These are phyloP conservation scores for Cosmorhoe ocellata DNA, from an alignment of 2,888 invertebrate species.

Conservation along the genomic window DNA sequence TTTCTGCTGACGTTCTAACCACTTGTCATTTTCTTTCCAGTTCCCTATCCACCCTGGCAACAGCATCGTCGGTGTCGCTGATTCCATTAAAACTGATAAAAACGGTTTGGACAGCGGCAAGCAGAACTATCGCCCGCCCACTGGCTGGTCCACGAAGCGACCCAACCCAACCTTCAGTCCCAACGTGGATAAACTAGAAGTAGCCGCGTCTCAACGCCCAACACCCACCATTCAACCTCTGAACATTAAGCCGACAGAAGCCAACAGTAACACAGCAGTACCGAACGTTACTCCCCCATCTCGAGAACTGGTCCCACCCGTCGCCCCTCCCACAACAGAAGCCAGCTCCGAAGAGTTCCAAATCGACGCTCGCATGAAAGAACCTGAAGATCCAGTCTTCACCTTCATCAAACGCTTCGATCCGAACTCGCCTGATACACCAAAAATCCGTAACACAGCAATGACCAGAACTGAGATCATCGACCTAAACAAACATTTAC, in stretches of 20 bases:
- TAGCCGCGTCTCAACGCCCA: conserved; percentile 54
- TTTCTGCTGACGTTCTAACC: no score
- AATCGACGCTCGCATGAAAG: conserved; percentile 40
- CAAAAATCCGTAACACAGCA: conserved; percentile 49
- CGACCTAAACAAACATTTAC: conserved; percentile 63
- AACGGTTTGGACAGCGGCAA: conserved; percentile 70
- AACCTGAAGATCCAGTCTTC: conserved; percentile 56
- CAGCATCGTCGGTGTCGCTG: conserved; percentile 68
- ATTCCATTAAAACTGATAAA: conserved; percentile 65
- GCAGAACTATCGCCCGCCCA: conserved; percentile 74
- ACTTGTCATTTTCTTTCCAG: conserved; percentile 45
- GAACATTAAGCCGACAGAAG: conserved; percentile 19
- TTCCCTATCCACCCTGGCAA: conserved; percentile 65
- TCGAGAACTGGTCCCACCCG: conserved; percentile 53
- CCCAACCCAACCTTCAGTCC: conserved; percentile 27
- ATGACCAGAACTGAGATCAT: conserved; percentile 71
- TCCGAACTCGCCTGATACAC: conserved; percentile 64
- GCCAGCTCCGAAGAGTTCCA: conserved; percentile 46
- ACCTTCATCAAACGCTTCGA: conserved; percentile 76
- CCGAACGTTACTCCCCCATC: conserved; percentile 48
- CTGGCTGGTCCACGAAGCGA: conserved; percentile 79
- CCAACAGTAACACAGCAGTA: conserved; percentile 11
- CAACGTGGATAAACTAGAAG: conserved; percentile 41
- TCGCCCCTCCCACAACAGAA: conserved; percentile 50
- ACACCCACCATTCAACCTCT: conserved; percentile 51